Evolutionary conservation across 2,113 vertebrate genomes (phyloP).

Genomic region (Conger conger): DNA sequence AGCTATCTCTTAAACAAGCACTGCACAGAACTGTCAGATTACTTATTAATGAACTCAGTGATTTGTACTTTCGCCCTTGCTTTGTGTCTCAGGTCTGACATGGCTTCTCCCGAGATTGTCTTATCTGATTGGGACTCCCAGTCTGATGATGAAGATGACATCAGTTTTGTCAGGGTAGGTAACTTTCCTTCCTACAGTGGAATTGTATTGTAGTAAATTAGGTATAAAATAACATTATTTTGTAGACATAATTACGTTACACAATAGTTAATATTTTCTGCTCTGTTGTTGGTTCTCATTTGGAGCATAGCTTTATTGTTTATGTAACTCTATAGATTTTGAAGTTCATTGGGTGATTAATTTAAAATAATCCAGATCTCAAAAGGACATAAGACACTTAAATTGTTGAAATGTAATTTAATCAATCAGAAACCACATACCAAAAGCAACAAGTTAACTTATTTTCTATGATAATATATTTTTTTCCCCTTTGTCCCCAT

Average conservation of each 20-base stretch:
- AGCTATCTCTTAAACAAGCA: neutral
- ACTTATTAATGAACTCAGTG: neutral
- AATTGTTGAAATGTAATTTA: neutral
- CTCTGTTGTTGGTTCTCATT: neutral
- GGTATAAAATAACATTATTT: neutral
- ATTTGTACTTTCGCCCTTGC: neutral
- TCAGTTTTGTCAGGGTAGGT: constrained; percentile 28
- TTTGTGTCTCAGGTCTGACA: constrained; percentile 20
- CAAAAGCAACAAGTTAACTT: neutral
- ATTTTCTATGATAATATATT: too few relatives aligned
- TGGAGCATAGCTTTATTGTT: neutral
- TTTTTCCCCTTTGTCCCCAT: too few relatives aligned
- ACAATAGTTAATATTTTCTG: neutral
- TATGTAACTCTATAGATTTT: neutral
- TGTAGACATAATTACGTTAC: neutral
- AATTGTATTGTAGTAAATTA: neutral
- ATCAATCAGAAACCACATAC: neutral
- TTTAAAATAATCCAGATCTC: too few relatives aligned
- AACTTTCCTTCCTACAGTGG: too few relatives aligned
- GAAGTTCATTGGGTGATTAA: neutral
- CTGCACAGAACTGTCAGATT: neutral
- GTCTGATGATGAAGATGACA: constrained; percentile 28
- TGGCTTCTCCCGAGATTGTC: constrained; percentile 15
- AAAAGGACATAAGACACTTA: too few relatives aligned
- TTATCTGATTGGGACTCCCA: constrained; percentile 16